Base-by-base conservation (phyloP, 2,888 invertebrate genomes). In the Agrilus mali region DNA sequence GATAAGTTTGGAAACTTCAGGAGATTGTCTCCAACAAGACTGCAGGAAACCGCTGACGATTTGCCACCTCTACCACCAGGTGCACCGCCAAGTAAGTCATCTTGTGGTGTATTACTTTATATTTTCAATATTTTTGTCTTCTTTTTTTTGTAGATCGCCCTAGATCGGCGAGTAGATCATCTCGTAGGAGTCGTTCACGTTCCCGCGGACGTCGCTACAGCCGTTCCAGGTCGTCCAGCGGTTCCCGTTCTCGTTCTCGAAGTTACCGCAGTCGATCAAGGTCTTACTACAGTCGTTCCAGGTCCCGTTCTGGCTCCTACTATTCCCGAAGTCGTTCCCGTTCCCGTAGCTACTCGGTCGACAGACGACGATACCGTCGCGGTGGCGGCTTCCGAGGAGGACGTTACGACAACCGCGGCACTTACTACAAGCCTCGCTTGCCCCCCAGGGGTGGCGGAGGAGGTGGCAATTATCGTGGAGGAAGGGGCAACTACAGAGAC, bases 391-490 rank as follows among this genome's bases (percentile, higher is more conserved):
- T 62, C 47, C 50, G 64, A 15, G 62, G 61, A 12, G 54, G 60
- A 17, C 54, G 63, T 16, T 81, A 74, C 55, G 72, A 74, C 62
- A 82, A 82, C 60, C 75, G 84, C 43, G 84, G 84, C 49, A 84
- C 83, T 1, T 85, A 85, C 65, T 85, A 85, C 68, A 80, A 83
- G 54, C 85, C 85, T 1, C 74, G 85, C 49, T 83, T 84, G 73
- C 82, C 82, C 60, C 68, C 71, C 42, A 63, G 75, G n/a, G 72
- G 74, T 22, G 58, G 50, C 58, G 71, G 57, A 60, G 74, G 53
- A 56, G 70, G 61, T 32, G 64, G 67, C 2, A 52, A 55, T 33
- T 54, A 60, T 27, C 56, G 65, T 27, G 59, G 66, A 20, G 32
- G 59, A 39, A 50, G 62, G 36, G 60, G 60, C 40, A 64, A 65